Evolutionary conservation across 1,140 invertebrate genomes (phyloP).

Genomic region (Anagrus nilaparvatae): DNA sequence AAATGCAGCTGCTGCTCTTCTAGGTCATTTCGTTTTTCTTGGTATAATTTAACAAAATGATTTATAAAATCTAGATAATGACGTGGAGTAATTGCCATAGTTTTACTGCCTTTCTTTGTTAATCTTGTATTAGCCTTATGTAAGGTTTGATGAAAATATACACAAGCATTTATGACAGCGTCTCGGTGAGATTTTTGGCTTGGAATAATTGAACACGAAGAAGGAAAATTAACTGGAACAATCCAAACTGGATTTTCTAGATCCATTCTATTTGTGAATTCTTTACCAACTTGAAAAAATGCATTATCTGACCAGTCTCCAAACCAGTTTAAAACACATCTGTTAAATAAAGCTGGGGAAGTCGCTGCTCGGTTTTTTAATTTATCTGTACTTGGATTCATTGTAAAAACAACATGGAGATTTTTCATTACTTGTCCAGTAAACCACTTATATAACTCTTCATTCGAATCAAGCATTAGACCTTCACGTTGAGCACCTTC

Average conservation of each 20-base stretch:
- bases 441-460: constrained; percentile 98
- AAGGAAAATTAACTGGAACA: constrained; percentile 79
- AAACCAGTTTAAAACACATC: constrained; percentile 99
- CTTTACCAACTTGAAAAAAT: constrained; percentile 86
- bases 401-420: constrained; percentile 98
- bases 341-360: constrained; percentile 97
- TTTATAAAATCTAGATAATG: constrained; percentile 99
- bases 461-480: constrained; percentile 95
- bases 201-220: constrained; percentile 67
- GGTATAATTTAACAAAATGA: constrained; percentile 96
- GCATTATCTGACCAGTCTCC: constrained; percentile 99
- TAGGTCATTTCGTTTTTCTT: constrained; percentile 94
- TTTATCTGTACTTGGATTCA: constrained; percentile 98
- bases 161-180: constrained; percentile 95
- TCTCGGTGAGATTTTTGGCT: constrained; percentile 74
- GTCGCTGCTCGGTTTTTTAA: constrained; percentile 96
- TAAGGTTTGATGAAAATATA: constrained; percentile 95
- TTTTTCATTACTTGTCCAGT: constrained; percentile 98
- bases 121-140: constrained; percentile 87
- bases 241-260: constrained; percentile 73
- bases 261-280: constrained; percentile 77
- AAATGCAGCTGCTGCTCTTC: constrained; percentile 98
- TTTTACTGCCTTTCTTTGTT: constrained; percentile 82
- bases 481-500: constrained; percentile 97
- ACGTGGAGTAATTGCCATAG: constrained; percentile 94